Evolutionary conservation across 2,113 vertebrate genomes (phyloP).

Genomic region (Siphamia tubifer): DNA sequence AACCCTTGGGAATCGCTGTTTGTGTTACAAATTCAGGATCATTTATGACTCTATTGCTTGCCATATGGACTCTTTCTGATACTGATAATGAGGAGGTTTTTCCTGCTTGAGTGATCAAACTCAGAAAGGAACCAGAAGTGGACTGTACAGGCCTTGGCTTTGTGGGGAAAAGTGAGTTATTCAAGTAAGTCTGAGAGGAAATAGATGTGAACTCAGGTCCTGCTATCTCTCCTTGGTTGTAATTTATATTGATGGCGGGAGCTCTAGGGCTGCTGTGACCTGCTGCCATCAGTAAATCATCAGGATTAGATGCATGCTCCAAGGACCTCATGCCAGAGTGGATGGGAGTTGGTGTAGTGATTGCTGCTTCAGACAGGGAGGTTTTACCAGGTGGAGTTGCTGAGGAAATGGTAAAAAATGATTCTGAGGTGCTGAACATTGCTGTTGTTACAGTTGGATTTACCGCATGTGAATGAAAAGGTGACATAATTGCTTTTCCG

Average conservation of each 20-base stretch:
- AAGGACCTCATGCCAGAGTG: slow-evolving; percentile 31
- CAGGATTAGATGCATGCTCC: slow-evolving; percentile 53
- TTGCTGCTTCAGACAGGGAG: slow-evolving; percentile 32
- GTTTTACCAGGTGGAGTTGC: slow-evolving; percentile 21
- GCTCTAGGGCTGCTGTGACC: slow-evolving; percentile 38
- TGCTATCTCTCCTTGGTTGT: slow-evolving; percentile 35
- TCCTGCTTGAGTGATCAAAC: not conserved
- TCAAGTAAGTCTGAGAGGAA: slow-evolving; percentile 29
- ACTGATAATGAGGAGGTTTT: not conserved
- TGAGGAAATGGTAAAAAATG: slow-evolving; percentile 25
- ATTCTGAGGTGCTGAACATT: not conserved
- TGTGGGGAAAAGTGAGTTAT: slow-evolving; percentile 36
- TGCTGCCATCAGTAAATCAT: slow-evolving; percentile 61
- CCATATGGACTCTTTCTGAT: not conserved
- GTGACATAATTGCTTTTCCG: not conserved
- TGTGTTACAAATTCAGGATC: not conserved
- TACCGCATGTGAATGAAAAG: slow-evolving; percentile 10
- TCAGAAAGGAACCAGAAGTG: not conserved
- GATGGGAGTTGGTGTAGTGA: slow-evolving; percentile 29
- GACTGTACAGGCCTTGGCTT: not conserved
- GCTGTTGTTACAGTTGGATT: slow-evolving; percentile 28
- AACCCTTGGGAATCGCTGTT: not conserved
- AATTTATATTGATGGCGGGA: slow-evolving; percentile 52
- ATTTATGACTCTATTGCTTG: not conserved
- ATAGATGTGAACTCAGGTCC: slow-evolving; percentile 41